These are phyloP conservation scores for Xiphydria camelus DNA, from an alignment of 2,888 invertebrate genomes.

Conservation along the genomic window DNA sequence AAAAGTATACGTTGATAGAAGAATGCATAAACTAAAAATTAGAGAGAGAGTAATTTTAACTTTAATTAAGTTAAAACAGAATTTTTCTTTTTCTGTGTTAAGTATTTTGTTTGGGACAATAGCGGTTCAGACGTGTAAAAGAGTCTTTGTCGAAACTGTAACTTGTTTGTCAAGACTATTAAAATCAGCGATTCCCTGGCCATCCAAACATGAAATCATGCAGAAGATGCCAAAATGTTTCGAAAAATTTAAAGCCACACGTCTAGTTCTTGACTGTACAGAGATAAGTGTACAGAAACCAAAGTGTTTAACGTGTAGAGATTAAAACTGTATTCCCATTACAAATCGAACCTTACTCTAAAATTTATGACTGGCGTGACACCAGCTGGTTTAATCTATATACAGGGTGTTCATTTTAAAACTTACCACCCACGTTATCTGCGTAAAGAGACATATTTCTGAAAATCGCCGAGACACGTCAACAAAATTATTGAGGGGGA, in stretches of 20 bases:
- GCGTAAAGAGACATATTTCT: no score
- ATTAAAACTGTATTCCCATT: slow-evolving; percentile 21
- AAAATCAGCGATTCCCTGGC: slow-evolving; percentile 18
- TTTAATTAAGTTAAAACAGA: slow-evolving; percentile 8
- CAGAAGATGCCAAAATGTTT: slow-evolving; percentile 32
- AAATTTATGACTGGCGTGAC: slow-evolving; percentile 24
- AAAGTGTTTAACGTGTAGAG: slow-evolving; percentile 19
- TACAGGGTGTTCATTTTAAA: no score
- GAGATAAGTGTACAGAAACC: slow-evolving; percentile 27
- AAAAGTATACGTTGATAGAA: no score
- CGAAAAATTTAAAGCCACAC: slow-evolving; percentile 24
- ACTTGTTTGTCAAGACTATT: slow-evolving; percentile 6
- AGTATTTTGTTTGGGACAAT: background rate
- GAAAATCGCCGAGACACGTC: no score
- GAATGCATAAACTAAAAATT: no score
- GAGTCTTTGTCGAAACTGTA: slow-evolving; percentile 2
- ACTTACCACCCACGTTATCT: no score
- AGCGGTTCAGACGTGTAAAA: slow-evolving; percentile 45
- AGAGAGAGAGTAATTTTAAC: slow-evolving; percentile 6
- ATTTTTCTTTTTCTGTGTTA: slow-evolving; percentile 1
- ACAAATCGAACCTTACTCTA: slow-evolving; percentile 22
- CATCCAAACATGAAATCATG: slow-evolving; percentile 18
- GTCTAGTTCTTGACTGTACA: slow-evolving; percentile 34
- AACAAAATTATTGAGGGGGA: no score
- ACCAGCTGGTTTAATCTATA: slow-evolving; percentile 22